Evolutionary conservation across 2,113 vertebrate species (phyloP).

Genomic region (Podarcis muralis): DNA sequence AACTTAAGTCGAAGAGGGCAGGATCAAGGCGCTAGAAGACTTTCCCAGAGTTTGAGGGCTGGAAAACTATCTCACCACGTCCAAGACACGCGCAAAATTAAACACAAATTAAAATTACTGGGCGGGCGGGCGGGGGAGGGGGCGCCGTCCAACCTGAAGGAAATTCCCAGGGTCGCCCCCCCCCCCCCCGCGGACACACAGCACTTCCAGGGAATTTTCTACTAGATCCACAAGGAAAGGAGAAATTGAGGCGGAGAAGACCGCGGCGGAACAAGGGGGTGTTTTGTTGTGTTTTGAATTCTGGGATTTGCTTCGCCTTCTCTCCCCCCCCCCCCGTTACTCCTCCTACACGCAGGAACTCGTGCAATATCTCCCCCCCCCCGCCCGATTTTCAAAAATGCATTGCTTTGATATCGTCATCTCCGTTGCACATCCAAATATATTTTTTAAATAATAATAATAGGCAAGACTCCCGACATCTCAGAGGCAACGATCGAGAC

Average conservation of each 20-base stretch:
- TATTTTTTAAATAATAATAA: not conserved
- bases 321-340: fast-evolving
- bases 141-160: not conserved
- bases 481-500: not conserved
- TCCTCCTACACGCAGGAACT: not conserved
- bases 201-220: not conserved
- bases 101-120: not conserved
- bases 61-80: not conserved
- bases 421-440: not conserved
- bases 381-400: not conserved
- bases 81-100: not conserved
- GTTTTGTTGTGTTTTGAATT: not conserved
- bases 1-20: not conserved
- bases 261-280: not conserved
- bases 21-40: not conserved
- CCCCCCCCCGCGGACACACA: too few species aligned
- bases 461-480: not conserved
- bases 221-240: not conserved
- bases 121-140: not conserved
- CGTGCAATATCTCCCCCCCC: too few species aligned
- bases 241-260: too few species aligned
- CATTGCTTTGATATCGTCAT: too few species aligned
- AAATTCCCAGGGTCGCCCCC: not conserved
- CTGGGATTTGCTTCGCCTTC: not conserved
- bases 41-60: not conserved